Evolutionary conservation across 1,140 invertebrate genomes (phyloP).

Genomic region (Octopus bimaculoides): DNA sequence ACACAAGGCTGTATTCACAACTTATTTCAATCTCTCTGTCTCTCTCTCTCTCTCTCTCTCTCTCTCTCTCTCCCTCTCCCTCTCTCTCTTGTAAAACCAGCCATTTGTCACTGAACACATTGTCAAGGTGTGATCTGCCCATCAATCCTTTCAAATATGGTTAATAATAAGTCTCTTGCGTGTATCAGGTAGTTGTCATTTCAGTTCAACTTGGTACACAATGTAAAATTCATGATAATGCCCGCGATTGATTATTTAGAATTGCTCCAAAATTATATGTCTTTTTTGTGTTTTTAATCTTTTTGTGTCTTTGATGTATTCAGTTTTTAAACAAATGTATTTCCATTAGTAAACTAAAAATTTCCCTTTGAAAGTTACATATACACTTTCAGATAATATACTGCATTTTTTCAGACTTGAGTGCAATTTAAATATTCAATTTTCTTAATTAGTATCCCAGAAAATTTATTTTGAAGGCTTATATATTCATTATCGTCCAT

Average conservation of each 20-base stretch:
- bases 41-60: no score
- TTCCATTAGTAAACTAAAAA: no score
- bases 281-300: not conserved
- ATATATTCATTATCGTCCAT: no score
- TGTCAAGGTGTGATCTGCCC: not conserved
- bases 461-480: no score
- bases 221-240: slow-evolving; percentile 7
- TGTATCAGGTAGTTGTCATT: not conserved
- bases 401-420: no score
- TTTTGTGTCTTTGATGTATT: not conserved
- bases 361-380: no score
- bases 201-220: slow-evolving; percentile 2
- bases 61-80: no score
- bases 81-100: not conserved
- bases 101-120: slow-evolving; percentile 1
- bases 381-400: no score
- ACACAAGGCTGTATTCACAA: not conserved
- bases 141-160: not conserved
- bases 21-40: no score
- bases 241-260: not conserved
- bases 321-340: not conserved
- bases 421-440: no score
- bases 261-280: not conserved
- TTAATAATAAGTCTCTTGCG: not conserved
- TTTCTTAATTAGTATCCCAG: no score